Conservation (phyloP, 2,113 vertebrate species). For the Pachycephala philippinensis region DNA sequence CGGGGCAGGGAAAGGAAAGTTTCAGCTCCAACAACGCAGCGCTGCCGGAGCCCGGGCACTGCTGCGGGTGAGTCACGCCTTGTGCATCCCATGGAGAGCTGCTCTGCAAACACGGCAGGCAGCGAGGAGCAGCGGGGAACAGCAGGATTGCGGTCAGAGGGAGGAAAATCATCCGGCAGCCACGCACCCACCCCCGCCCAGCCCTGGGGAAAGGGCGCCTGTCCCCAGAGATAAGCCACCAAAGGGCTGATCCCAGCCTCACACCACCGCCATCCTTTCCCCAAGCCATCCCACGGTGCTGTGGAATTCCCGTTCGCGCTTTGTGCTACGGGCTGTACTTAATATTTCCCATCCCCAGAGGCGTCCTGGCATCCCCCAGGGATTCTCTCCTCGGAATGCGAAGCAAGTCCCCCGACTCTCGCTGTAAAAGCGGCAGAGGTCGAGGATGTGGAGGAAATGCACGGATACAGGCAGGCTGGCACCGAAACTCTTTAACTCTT, state of each 20-base stretch:
- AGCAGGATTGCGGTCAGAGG: background rate
- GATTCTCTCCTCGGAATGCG: background rate
- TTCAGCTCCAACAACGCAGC: background rate
- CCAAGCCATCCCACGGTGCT: rapidly evolving
- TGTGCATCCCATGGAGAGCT: background rate
- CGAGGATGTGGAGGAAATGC: background rate
- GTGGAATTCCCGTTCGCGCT: rapidly evolving
- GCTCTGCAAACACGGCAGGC: background rate
- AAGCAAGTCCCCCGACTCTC: background rate
- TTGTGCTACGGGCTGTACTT: background rate
- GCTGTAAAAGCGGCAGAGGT: background rate
- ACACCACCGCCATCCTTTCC: rapidly evolving
- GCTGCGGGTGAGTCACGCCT: background rate
- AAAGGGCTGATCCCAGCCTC: background rate
- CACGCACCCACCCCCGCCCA: rapidly evolving
- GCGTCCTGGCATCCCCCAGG: no score
- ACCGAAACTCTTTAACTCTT: background rate
- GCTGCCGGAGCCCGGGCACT: background rate
- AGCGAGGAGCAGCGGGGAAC: background rate
- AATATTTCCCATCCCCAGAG: rapidly evolving
- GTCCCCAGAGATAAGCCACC: rapidly evolving
- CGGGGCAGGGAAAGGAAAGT: rapidly evolving
- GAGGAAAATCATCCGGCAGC: background rate
- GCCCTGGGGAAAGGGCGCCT: rapidly evolving
- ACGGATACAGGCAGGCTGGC: rapidly evolving